phyloP scores from a whole-genome alignment of 2,113 vertebrate species.

The Pachyramphus minor region DNA sequence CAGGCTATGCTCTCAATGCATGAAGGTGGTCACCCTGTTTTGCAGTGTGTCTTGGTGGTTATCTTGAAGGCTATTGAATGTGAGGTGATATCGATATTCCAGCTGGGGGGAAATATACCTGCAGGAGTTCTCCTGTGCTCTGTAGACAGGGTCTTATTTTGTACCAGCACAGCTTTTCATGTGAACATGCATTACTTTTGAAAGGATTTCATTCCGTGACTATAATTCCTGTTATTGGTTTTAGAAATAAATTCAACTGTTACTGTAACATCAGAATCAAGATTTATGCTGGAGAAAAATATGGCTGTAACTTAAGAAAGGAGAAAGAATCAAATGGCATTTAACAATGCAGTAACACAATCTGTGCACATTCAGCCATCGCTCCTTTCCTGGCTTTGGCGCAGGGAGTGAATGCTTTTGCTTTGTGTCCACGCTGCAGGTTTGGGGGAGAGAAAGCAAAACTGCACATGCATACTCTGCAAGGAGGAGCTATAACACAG shows the following conservation, averaged over 20 bases:
- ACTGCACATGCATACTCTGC: not conserved
- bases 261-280: not conserved
- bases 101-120: not conserved
- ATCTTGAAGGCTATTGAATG: not conserved
- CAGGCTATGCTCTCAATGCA: not conserved
- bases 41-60: not conserved
- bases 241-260: not conserved
- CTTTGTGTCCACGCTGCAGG: slow-evolving; percentile 39
- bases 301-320: not conserved
- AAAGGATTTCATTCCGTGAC: not conserved
- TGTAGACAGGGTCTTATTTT: not conserved
- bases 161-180: not conserved
- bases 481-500: slow-evolving; percentile 25
- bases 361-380: not conserved
- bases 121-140: not conserved
- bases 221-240: not conserved
- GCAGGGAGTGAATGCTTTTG: not conserved
- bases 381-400: not conserved
- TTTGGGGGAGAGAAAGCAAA: slow-evolving; percentile 7
- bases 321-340: not conserved
- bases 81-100: not conserved
- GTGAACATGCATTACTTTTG: not conserved
- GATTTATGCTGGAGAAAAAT: not conserved
- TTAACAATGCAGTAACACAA: not conserved
- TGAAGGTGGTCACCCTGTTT: not conserved